A percentile compares a stretch with the other conserved stretches of the same genome.
Evolutionary conservation across 2,113 vertebrate genomes (phyloP).

Genomic region (Eclectus roratus): DNA sequence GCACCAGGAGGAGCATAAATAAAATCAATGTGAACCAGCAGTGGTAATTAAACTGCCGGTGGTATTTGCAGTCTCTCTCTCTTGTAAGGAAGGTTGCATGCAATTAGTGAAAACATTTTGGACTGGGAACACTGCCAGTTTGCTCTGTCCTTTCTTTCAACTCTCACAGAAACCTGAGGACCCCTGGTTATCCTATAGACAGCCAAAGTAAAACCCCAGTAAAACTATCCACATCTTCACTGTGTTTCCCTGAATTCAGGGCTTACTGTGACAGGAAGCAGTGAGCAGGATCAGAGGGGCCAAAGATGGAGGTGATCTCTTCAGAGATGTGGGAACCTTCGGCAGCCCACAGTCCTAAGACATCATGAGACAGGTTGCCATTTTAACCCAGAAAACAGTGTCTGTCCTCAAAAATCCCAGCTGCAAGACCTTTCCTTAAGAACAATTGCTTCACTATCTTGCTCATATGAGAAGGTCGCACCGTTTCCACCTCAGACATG

Average conservation of each 20-base stretch:
- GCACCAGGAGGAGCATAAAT: background rate
- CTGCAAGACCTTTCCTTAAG: background rate
- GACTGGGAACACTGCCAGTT: constrained; percentile 55
- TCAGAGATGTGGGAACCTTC: background rate
- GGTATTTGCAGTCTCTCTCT: constrained; percentile 33
- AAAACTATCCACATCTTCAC: background rate
- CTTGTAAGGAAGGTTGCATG: constrained; percentile 46
- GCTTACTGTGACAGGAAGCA: background rate
- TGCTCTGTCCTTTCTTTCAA: constrained; percentile 65
- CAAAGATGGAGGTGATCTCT: background rate
- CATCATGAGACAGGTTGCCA: background rate
- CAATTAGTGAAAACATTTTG: constrained; percentile 67
- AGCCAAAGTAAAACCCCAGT: constrained; percentile 8
- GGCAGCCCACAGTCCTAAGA: background rate
- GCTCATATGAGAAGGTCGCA: background rate
- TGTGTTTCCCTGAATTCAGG: background rate
- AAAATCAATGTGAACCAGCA: constrained; percentile 39
- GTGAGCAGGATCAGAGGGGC: rapidly evolving
- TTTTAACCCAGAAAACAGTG: background rate
- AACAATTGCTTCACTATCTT: background rate
- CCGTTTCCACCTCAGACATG: background rate
- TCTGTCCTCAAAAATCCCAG: background rate
- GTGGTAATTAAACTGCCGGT: constrained; percentile 43
- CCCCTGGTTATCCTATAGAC: constrained; percentile 34
- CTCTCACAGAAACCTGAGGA: constrained; percentile 50